These are phyloP conservation scores for Mus musculus DNA, from an alignment of 2,113 vertebrate species.

Conservation along the genomic window GRCm39 chr11:110809001-110809500, in stretches of 20 bases:
- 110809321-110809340: not conserved
- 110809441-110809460: not conserved
- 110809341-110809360: not conserved
- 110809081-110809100: slow-evolving; percentile 10
- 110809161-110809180: not conserved
- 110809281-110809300: not conserved
- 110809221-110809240: not conserved
- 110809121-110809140: not conserved
- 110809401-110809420: fast-evolving
- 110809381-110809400: not conserved
- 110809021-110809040: not conserved
- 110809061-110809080: not conserved
- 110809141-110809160: not conserved
- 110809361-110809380: not conserved
- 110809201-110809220: not conserved
- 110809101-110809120: not conserved
- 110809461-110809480: not conserved
- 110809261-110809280: not conserved
- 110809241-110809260: not conserved
- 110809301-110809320: not conserved
- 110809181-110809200: not conserved
- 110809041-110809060: not conserved
- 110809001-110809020: not conserved
- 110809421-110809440: not conserved
- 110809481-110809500: not conserved